Evolutionary conservation across 2,113 vertebrate genomes (phyloP), one percentile per base, ranked within the genome.

Genomic region (Narcine bancroftii): DNA sequence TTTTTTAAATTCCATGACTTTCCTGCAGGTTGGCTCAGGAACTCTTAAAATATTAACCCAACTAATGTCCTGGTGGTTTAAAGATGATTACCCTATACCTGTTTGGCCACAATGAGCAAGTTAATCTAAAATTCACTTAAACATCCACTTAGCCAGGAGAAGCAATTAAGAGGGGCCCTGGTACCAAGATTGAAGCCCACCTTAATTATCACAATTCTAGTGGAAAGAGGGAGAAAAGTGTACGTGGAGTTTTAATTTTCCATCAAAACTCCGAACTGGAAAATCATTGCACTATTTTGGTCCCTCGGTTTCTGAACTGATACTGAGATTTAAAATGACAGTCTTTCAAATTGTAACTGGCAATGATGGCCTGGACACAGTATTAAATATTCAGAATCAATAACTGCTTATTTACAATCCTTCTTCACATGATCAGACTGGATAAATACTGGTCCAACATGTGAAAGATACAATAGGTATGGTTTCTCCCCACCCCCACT

Each of bases 371-470:
- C 63, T 69, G 3, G 21, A 13, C 45, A 91, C 89, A 91, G 65
- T 69, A 71, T 91, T 91, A 91, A 91, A 91, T 91, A 91, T 69
- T 47, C 63, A 47, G 65, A 45, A 91, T 91, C 89, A 91, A 47
- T 91, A 91, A 91, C 65, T 33, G 89, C 65, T 71, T 91, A 91
- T 69, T 66, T 91, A 91, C 89, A 91, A 91, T 91, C 89, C 26
- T 29, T 65, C 26, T 29, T 65, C 89, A 71, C 45, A 89, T 65
- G 65, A 71, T 39, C 45, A 91, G 60, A 91, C 17, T 33, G 42
- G 42, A 33, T 65, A 69, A 91, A 91, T 17, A n/a, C 39, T 1
- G 26, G 39, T 69, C 39, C 87, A 91, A 69, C 87, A 69, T 89
- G 60, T 66, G 24, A 71, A 69, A 87, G 60, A 47, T 47, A 69